Evolutionary conservation across 2,797 vertebrate species (phyloP).

Genomic region (Buceros bicornis): DNA sequence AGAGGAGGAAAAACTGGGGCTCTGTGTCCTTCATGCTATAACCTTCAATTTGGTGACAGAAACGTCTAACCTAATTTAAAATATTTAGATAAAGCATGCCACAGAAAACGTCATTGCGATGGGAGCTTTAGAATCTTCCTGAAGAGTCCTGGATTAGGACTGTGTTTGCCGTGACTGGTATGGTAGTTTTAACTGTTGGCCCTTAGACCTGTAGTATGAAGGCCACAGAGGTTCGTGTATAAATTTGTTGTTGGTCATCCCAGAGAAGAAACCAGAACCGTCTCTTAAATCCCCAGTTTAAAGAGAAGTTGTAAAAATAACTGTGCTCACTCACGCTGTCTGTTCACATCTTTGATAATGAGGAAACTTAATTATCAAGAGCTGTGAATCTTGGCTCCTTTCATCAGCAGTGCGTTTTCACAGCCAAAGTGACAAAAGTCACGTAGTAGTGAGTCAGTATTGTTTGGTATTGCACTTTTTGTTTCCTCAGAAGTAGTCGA

Average conservation of each 20-base stretch:
- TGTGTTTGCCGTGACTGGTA: background rate
- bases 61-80: rapidly evolving
- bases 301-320: background rate
- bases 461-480: background rate
- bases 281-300: background rate
- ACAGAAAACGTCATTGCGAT: background rate
- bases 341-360: background rate
- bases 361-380: background rate
- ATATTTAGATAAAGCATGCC: background rate
- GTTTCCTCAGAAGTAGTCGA: background rate
- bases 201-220: rapidly evolving
- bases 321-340: background rate
- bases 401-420: background rate
- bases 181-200: rapidly evolving
- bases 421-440: background rate
- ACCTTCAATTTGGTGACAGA: background rate
- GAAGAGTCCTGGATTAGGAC: background rate
- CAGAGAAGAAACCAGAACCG: background rate
- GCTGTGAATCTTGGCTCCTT: background rate
- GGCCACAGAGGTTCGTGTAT: background rate
- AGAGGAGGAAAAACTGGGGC: rapidly evolving
- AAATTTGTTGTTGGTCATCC: background rate
- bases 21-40: background rate
- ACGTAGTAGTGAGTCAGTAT: background rate
- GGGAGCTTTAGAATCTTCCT: background rate